A percentile compares a stretch with the other conserved stretches of the same genome.
These are phyloP conservation scores for Drosophila tripunctata DNA, from an alignment of 2,888 invertebrate genomes.

Conservation along the genomic window DNA sequence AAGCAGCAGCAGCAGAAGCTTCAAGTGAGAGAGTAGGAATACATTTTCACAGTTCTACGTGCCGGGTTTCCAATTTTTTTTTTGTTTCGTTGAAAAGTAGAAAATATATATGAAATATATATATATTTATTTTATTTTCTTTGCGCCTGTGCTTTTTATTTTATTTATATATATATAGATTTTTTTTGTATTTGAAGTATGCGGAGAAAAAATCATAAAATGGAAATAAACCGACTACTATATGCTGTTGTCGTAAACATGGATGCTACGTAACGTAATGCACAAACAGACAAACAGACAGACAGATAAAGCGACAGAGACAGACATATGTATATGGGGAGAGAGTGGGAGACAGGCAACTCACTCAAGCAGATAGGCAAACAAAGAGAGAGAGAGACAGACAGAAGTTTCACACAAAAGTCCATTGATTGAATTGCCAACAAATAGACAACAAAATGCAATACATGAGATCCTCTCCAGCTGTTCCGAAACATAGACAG, in stretches of 20 bases:
- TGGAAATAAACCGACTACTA: conserved; percentile 73
- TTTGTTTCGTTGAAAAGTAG: conserved; percentile 76
- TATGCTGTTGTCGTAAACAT: conserved; percentile 74
- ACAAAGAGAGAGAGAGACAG: conserved; percentile 31
- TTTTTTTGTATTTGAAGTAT: conserved; percentile 4
- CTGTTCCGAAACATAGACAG: conserved; percentile 5
- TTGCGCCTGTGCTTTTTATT: conserved; percentile 39
- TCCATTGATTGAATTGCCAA: conserved; percentile 78
- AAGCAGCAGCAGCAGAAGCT: too few species aligned
- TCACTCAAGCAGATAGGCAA: conserved; percentile 32
- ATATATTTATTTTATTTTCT: too few species aligned
- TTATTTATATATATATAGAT: not conserved
- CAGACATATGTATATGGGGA: conserved; percentile 1
- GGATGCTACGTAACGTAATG: conserved; percentile 74
- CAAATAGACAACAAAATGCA: conserved; percentile 32
- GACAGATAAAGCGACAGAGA: not conserved
- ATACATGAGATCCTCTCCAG: conserved; percentile 24
- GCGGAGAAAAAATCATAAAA: conserved; percentile 62
- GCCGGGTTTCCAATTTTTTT: conserved; percentile 76
- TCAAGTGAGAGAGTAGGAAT: conserved; percentile 22
- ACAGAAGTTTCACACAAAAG: conserved; percentile 63
- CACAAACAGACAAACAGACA: conserved; percentile 17
- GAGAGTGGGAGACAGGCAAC: conserved; percentile 11
- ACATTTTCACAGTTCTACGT: conserved; percentile 70
- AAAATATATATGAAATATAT: conserved; percentile 58